phyloP scores from a whole-genome alignment of 1,140 invertebrate genomes.

The Onthophagus taurus region DNA sequence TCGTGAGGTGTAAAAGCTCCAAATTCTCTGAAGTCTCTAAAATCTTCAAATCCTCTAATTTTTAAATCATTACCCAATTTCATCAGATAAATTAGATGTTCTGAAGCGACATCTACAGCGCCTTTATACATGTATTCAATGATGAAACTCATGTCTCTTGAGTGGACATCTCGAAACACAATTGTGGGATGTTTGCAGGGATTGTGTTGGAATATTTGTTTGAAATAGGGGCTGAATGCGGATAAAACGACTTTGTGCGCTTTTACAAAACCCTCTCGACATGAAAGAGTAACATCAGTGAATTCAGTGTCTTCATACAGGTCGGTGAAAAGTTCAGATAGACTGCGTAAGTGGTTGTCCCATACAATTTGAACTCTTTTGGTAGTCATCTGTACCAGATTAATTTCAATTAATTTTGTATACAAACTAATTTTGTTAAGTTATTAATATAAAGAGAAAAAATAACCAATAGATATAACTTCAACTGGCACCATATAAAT shows the following conservation, averaged over 20 bases:
- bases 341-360: conserved; percentile 65
- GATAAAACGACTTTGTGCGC: conserved; percentile 63
- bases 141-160: conserved; percentile 11
- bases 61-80: conserved; percentile 27
- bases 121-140: conserved; percentile 32
- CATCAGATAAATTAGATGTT: conserved; percentile 20
- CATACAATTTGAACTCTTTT: conserved; percentile 37
- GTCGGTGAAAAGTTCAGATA: conserved; percentile 59
- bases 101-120: conserved; percentile 23
- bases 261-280: conserved; percentile 53
- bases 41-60: conserved; percentile 21
- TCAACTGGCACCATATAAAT: no score
- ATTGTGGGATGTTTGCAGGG: conserved; percentile 26
- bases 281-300: conserved; percentile 55
- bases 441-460: no score
- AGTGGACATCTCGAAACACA: conserved; percentile 7
- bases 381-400: conserved; percentile 23
- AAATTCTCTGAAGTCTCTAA: no score
- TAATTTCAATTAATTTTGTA: no score
- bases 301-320: conserved; percentile 59
- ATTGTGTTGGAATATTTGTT: conserved; percentile 34
- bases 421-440: no score
- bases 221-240: conserved; percentile 67
- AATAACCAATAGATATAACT: no score
- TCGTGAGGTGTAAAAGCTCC: no score